Conservation (phyloP, 2,113 vertebrate species). For the Rhombomys opimus region DNA sequence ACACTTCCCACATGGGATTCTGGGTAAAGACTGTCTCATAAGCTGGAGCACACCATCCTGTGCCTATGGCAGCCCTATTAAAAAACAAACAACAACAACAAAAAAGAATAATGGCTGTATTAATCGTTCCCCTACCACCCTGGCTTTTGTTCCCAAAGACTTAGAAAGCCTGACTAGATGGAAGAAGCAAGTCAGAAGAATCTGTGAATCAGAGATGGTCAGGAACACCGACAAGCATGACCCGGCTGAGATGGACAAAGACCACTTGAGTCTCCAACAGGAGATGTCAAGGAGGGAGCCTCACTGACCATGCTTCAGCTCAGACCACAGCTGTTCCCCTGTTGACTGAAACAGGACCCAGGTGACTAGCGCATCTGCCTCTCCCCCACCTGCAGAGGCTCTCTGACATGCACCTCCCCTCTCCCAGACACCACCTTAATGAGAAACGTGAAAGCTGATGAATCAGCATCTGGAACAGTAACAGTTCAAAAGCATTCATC, state of each 20-base stretch:
- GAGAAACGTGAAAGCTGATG: neutral
- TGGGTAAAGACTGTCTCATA: neutral
- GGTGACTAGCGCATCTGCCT: neutral
- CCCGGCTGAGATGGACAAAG: neutral
- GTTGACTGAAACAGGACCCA: neutral
- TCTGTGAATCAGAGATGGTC: neutral
- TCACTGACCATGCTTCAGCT: neutral
- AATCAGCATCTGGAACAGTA: neutral
- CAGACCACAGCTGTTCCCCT: slow-evolving; percentile 19
- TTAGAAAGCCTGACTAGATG: slow-evolving; percentile 7
- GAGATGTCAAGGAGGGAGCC: neutral
- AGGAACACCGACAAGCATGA: neutral
- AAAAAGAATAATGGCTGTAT: neutral
- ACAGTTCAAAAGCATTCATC: neutral
- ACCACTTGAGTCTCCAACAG: neutral
- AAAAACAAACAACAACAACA: neutral
- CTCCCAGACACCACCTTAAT: neutral
- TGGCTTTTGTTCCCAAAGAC: neutral
- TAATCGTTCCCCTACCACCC: neutral
- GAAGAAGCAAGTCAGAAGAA: neutral
- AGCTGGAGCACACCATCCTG: neutral
- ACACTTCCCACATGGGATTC: neutral
- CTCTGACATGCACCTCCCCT: no score
- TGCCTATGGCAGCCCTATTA: neutral
- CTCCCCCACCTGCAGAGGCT: neutral